Evolutionary conservation across 2,113 vertebrate genomes (phyloP).

Genomic region (Cyprinodon variegatus): DNA sequence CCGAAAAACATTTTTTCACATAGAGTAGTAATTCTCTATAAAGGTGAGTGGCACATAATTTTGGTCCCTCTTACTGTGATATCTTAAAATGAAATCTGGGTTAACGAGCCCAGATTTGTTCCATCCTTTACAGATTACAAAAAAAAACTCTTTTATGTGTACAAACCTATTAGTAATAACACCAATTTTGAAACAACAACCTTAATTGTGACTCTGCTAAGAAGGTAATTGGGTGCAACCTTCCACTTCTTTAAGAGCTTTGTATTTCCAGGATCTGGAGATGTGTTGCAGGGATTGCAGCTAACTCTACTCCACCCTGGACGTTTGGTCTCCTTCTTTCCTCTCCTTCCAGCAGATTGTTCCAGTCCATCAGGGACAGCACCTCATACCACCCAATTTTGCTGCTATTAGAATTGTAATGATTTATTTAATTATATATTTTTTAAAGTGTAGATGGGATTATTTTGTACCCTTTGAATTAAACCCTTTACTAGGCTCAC

Average conservation of each 20-base stretch:
- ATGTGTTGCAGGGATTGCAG: not conserved
- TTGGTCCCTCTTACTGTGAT: no score
- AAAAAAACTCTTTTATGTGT: not conserved
- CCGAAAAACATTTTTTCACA: no score
- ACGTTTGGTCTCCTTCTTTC: not conserved
- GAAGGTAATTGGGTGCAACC: not conserved
- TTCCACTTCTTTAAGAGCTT: not conserved
- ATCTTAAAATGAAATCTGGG: no score
- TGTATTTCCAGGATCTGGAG: not conserved
- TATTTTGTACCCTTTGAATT: not conserved
- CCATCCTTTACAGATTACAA: not conserved
- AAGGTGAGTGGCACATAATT: no score
- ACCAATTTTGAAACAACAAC: not conserved
- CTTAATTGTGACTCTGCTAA: not conserved
- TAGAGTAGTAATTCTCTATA: no score
- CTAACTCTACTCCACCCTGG: not conserved
- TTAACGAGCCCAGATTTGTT: not conserved
- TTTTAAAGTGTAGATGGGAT: not conserved
- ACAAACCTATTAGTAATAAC: not conserved
- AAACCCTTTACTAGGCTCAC: not conserved
- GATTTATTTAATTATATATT: not conserved
- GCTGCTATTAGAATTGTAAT: not conserved
- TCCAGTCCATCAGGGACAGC: not conserved
- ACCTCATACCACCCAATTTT: not conserved
- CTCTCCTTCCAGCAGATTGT: not conserved